phyloP scores from a whole-genome alignment of 2,113 vertebrate genomes.

The Campylorhamphus procurvoides region DNA sequence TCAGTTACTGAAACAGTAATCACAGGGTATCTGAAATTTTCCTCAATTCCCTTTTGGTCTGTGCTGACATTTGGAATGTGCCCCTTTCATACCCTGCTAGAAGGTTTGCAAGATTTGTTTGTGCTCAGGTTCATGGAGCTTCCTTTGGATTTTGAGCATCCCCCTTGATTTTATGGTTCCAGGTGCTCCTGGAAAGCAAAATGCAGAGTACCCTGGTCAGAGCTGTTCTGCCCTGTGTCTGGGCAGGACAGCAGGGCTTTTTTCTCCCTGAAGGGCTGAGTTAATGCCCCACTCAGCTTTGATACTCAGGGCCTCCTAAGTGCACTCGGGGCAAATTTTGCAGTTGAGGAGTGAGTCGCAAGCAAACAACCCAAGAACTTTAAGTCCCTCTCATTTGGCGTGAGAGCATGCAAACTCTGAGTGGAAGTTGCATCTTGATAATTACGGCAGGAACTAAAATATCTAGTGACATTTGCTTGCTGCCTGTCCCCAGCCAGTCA shows the following conservation, averaged over 20 bases:
- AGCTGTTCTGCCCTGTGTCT: neutral
- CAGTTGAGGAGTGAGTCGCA: fast-evolving
- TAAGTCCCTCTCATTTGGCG: neutral
- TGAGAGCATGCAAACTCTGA: neutral
- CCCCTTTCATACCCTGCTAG: neutral
- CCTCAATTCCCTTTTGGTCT: neutral
- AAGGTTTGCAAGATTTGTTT: neutral
- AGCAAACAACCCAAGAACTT: neutral
- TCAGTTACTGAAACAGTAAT: neutral
- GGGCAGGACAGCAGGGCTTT: neutral
- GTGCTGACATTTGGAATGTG: neutral
- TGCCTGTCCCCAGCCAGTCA: neutral
- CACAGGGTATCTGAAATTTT: neutral
- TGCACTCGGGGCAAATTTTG: neutral
- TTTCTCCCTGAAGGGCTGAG: neutral
- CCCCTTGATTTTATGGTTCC: neutral
- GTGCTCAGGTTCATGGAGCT: neutral
- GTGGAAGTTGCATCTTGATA: neutral
- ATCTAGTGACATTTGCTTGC: neutral
- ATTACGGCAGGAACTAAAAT: neutral
- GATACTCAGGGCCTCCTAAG: neutral
- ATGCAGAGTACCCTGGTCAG: neutral
- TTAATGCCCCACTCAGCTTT: neutral
- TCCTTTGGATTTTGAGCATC: neutral
- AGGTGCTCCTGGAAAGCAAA: fast-evolving